Evolutionary conservation across 1,140 invertebrate species (phyloP), one percentile per base, ranked within the genome.

Genomic region (Chymomyza costata): DNA sequence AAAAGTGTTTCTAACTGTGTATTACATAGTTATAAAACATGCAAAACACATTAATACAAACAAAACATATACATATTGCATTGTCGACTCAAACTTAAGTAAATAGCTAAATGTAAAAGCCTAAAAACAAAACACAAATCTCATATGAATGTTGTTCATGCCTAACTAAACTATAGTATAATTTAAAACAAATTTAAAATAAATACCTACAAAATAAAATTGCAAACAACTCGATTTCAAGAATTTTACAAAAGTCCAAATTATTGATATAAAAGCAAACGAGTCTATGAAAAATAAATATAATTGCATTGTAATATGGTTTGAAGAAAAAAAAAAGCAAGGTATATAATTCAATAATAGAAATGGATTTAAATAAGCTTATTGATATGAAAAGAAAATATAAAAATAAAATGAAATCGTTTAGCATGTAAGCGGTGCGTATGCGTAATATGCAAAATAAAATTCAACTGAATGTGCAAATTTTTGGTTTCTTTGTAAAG

Each of bases 181-280:
- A 37, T 32, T 46, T 34, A 47, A 53, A 15, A 37, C 53, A 45
- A 65, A 46, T 32, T 38, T 37, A 50, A 67, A 68, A n/a, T n/a
- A n/a, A n/a, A n/a, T 43, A 6, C 18, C 11, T 32, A 54, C 49
- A 57, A 45, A 49, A 53, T n/a, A 39, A 30, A 18, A 14, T 41
- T 32, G 31, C 7, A 28, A 47, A 8, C 47, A 41, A 59, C 44
- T 52, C 70, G 69, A 70, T 76, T 76, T 78, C 71, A 76, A 66
- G 71, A 71, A 78, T 78, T 80, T 80, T 76, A 76, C 71, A 76
- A 65, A 66, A 58, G 71, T 78, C 71, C 71, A 78, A 78, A 65
- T 54, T 62, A 80, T 56, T 66, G 57, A 66, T 48, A 55, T 30
- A 39, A 43, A 47, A 53, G 18, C 54, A 55, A 54, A 34, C 11